Evolutionary conservation across 2,888 invertebrate species (phyloP), one percentile per base, ranked within the genome.

Genomic region (Epiblema foenella): DNA sequence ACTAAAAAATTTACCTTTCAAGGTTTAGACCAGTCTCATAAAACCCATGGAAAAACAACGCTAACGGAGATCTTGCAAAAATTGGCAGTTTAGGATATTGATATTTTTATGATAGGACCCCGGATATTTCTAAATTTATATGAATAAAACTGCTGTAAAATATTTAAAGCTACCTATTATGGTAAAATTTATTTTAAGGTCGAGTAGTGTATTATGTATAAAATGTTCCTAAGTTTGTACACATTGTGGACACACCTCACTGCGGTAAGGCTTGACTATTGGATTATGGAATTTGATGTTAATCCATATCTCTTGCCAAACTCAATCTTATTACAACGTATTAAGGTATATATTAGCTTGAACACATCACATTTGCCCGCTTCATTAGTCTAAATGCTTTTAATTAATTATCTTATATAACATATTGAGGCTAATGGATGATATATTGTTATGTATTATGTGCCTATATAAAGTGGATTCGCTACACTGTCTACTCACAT

Each of bases 381-480:
- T 56, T 71, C 71, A 71, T 71, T 71, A 39, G 12, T 11, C 66
- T 71, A 71, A 71, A 71, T 66, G 60, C 15, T 60, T 66, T 37
- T 49, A 54, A 71, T 71, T 71, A 71, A 71, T 71, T 66, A 71
- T 62, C 12, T 67, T 49, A 71, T 66, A 29, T 62, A 66, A 60
- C 49, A 37, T 64, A 42, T 58, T 65, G 51, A 11, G 12, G 20
- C 52, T 65, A 59, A 59, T 66, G 37, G 59, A 65, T 63, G 63
- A 68, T 68, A 17, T 62, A 62, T 62, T 64, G 42, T 60, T 33
- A 66, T 62, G 33, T 68, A 33, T 49, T 60, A 42, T 4, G 24
- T 24, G 4, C 24, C 24, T 59, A 17, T 39, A 10, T 68, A 52
- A 68, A 18, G 39, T 9, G 20, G 51, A 42, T 65, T 58, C 59